A percentile compares a stretch with the other conserved stretches of the same genome.
phyloP scores from a whole-genome alignment of 2,113 vertebrate species.

The Syngnathus scovelli region DNA sequence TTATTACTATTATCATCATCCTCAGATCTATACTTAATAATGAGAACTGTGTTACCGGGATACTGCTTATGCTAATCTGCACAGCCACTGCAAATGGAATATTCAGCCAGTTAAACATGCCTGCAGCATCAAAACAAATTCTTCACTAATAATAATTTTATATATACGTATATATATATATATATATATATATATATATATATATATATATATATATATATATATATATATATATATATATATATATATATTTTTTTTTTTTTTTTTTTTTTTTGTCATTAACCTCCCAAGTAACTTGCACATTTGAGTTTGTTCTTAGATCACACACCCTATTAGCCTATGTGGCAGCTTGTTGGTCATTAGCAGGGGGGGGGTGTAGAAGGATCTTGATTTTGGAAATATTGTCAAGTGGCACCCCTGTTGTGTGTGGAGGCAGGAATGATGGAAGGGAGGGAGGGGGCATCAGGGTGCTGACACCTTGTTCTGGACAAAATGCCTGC shows the following conservation, averaged over 20 bases:
- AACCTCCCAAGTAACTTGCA: neutral
- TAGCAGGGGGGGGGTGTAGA: neutral
- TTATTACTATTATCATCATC: constrained; percentile 38
- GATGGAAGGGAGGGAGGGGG: neutral
- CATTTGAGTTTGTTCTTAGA: neutral
- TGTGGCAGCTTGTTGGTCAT: constrained; percentile 33
- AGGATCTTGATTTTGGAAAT: constrained; percentile 40
- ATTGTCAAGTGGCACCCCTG: constrained; percentile 37
- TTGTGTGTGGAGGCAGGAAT: neutral
- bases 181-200: too few species aligned
- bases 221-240: too few species aligned
- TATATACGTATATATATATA: too few species aligned
- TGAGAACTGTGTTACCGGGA: constrained; percentile 38
- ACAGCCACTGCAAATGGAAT: constrained; percentile 22
- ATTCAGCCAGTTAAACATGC: neutral
- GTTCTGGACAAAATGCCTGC: constrained; percentile 47
- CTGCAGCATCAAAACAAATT: neutral
- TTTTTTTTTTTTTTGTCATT: too few species aligned
- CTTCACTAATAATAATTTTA: neutral
- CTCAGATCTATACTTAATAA: constrained; percentile 44
- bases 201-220: too few species aligned
- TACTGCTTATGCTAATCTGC: constrained; percentile 42
- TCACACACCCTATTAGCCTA: constrained; percentile 21
- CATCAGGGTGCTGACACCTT: constrained; percentile 47
- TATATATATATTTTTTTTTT: neutral